phyloP scores from a whole-genome alignment of 2,113 vertebrate genomes.

The Atherinomorus stipes region DNA sequence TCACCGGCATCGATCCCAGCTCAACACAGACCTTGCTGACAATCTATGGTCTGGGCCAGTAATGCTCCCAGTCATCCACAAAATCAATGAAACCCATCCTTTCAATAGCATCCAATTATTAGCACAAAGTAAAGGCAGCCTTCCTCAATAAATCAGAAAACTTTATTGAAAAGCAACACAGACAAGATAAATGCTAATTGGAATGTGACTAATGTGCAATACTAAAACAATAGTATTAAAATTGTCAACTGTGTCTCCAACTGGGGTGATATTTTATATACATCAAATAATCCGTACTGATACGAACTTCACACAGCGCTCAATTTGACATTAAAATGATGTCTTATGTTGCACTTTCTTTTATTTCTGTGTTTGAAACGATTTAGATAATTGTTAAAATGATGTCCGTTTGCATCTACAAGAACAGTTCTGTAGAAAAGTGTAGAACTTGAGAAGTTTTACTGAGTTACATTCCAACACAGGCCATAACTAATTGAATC shows the following conservation, averaged over 20 bases:
- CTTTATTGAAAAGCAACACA: conserved; percentile 88
- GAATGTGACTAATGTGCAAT: conserved; percentile 77
- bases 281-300: conserved; percentile 1
- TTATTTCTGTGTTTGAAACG: background rate
- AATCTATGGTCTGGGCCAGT: conserved; percentile 91
- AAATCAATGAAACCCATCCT: conserved; percentile 99
- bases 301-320: background rate
- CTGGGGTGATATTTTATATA: conserved; percentile 8
- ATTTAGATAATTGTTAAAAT: no score
- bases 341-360: background rate
- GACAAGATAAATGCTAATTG: conserved; percentile 87
- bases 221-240: conserved; percentile 59
- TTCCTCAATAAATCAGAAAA: conserved; percentile 93
- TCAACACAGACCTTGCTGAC: conserved; percentile 89
- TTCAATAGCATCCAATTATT: conserved; percentile 99
- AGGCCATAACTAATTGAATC: background rate
- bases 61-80: conserved; percentile 91
- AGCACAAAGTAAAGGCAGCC: conserved; percentile 89
- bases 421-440: no score
- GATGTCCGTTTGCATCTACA: background rate
- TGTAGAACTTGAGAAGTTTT: background rate
- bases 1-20: conserved; percentile 91
- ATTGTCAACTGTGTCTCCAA: conserved; percentile 13
- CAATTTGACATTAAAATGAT: background rate
- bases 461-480: no score